Base-by-base conservation (phyloP, 2,797 vertebrate genomes). In the Xiphorhynchus erythropygius region DNA sequence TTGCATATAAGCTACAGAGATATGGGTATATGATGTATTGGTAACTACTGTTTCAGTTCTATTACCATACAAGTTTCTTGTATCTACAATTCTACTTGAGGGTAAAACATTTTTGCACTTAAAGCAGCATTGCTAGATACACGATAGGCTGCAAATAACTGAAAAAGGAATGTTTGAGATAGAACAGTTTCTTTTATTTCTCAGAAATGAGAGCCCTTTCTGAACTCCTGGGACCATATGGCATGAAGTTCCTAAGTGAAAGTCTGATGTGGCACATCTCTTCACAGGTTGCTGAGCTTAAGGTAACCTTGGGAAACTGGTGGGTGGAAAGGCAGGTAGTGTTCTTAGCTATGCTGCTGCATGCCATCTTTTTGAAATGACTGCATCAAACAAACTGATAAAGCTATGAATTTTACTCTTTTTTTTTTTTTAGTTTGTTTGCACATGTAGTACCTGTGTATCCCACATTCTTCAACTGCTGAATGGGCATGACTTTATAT, bases 261-360 rank as follows among this genome's bases (percentile, higher is more conserved):
- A 99, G 99, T 95, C 98, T 99, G 91, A 99, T 99, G 99, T 99
- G 99, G 99, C 99, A 99, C 97, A 99, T 99, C 96, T 99, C 99
- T 24, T 99, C 99, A 32, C 99, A 99, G 92, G 99, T 99, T 87
- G 99, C 99, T 78, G 99, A 99, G 97, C 98, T 99, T 74, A 99
- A 99, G 99, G 99, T 99, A 98, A 98, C 77, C 35, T 64, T 81
- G 83, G 84, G 79, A 46, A 83, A 32, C 23, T 55, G 30, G 23
- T 91, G 85, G 84, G 49, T 91, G 71, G 76, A 50, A 57, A 82
- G 32, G 23, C 16, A 4, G 25, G n/a, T 33, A n/a, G 50, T 30
- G 69, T 53, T 44, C 53, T 79, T 84, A 64, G 32, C 47, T 68
- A 0, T 63, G n/a, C 30, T 70, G 84, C 46, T 81, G 41, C 33